These are phyloP conservation scores for Grammomys surdaster DNA, from an alignment of 2,113 vertebrate genomes.

Conservation along the genomic window DNA sequence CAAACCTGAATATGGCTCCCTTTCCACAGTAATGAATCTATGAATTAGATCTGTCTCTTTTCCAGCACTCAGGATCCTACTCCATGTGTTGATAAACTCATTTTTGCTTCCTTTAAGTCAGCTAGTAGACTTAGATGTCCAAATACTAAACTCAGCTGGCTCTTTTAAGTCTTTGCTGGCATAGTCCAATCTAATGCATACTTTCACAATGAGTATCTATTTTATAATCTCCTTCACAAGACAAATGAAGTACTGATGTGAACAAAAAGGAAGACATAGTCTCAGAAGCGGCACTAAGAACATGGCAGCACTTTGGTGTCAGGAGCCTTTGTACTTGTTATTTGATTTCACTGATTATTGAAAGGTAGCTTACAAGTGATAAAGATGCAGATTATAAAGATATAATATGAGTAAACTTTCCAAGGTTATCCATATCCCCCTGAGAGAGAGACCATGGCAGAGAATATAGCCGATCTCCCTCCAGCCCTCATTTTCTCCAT, in stretches of 20 bases:
- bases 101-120: constrained; percentile 50
- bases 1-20: not conserved
- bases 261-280: not conserved
- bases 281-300: not conserved
- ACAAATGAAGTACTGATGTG: not conserved
- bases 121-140: constrained; percentile 39
- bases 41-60: constrained; percentile 62
- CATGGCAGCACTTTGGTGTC: not conserved
- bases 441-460: not conserved
- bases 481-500: accelerated
- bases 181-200: not conserved
- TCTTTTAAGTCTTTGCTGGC: constrained; percentile 56
- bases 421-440: not conserved
- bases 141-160: constrained; percentile 44
- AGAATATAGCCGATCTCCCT: not conserved
- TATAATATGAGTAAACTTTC: not conserved
- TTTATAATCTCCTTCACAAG: constrained; percentile 41
- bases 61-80: not conserved
- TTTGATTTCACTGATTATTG: not conserved
- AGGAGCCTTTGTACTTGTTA: not conserved
- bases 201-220: constrained; percentile 42
- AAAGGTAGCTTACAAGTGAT: not conserved
- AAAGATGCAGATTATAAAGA: not conserved
- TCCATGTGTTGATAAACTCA: constrained; percentile 1
- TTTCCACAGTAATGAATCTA: constrained; percentile 26